Evolutionary conservation across 2,797 vertebrate species (phyloP).

Genomic region (Enteromius trimaculatus): DNA sequence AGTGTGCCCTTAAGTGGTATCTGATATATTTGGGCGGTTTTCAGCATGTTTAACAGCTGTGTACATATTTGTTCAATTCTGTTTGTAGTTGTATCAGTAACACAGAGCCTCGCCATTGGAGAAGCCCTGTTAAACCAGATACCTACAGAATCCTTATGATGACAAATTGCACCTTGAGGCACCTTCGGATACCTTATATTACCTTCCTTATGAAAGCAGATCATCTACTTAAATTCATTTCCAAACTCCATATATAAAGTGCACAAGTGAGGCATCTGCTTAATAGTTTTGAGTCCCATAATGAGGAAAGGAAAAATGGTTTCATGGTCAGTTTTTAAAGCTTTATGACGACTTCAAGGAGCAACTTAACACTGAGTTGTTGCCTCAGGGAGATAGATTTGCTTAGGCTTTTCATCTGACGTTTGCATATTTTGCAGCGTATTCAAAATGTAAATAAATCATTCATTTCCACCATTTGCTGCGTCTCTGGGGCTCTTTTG

Average conservation of each 20-base stretch:
- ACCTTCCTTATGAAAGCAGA: constrained; percentile 21
- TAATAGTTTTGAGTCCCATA: constrained; percentile 26
- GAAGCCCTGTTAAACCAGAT: not conserved
- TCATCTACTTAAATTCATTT: constrained; percentile 9
- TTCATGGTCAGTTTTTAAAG: constrained; percentile 52
- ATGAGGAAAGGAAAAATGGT: constrained; percentile 32
- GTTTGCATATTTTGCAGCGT: constrained; percentile 63
- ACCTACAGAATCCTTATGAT: not conserved
- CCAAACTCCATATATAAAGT: constrained; percentile 26
- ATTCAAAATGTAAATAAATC: constrained; percentile 69
- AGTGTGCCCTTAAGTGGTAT: not conserved
- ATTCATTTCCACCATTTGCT: constrained; percentile 59
- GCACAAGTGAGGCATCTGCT: constrained; percentile 20
- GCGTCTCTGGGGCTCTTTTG: constrained; percentile 46
- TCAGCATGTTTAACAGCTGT: not conserved
- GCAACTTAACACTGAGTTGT: constrained; percentile 37
- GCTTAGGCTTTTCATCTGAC: constrained; percentile 69
- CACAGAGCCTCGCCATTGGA: not conserved
- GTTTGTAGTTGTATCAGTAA: not conserved
- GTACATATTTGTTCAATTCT: not conserved
- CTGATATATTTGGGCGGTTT: not conserved
- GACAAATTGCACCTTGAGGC: not conserved
- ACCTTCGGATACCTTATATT: not conserved
- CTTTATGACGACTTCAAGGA: constrained; percentile 51
- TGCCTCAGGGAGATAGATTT: constrained; percentile 57